Conservation (phyloP, 23 tunicate genomes). For the Halocynthia aurantium region DNA sequence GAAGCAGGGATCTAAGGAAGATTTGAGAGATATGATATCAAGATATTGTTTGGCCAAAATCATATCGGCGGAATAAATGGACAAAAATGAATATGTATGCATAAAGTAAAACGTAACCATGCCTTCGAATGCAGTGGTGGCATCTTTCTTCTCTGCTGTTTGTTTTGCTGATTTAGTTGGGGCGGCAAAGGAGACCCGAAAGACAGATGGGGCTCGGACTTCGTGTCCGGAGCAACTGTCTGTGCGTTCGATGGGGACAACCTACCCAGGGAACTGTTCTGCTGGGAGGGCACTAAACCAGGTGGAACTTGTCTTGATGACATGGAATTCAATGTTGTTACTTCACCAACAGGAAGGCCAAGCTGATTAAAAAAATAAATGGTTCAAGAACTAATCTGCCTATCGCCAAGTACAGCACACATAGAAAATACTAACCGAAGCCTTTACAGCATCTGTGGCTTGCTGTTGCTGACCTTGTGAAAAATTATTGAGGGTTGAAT, state of each 20-base stretch:
- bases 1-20: constrained; percentile 66
- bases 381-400: neutral
- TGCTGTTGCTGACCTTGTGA: constrained; percentile 68
- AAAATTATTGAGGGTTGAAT: constrained; percentile 25
- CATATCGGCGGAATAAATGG: neutral
- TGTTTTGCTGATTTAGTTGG: constrained; percentile 30
- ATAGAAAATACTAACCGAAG: constrained; percentile 54
- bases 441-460: constrained; percentile 82
- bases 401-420: neutral
- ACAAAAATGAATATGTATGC: neutral
- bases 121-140: constrained; percentile 52
- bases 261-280: constrained; percentile 2
- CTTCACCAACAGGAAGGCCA: constrained; percentile 36
- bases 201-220: constrained; percentile 32
- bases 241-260: constrained; percentile 15
- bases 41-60: neutral
- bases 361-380: constrained; percentile 19
- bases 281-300: too few relatives aligned
- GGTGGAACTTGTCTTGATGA: too few relatives aligned
- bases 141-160: constrained; percentile 60
- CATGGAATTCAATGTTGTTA: neutral
- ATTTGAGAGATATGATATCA: too few relatives aligned
- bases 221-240: constrained; percentile 8
- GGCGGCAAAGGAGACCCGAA: constrained; percentile 77
- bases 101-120: neutral